These are phyloP conservation scores for Phorcus lineatus DNA, from an alignment of 2,888 invertebrate species.

Conservation along the genomic window DNA sequence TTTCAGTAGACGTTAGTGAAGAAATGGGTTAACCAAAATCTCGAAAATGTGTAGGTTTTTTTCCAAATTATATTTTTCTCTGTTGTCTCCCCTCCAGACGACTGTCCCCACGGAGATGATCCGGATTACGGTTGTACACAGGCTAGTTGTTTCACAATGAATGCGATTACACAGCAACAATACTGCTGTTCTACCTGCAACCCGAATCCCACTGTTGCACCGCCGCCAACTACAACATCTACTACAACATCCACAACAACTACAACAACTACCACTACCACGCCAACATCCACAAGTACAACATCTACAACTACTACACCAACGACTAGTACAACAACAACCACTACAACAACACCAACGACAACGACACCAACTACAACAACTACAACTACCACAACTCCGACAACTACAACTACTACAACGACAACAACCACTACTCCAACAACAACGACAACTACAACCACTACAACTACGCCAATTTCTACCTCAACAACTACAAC, in stretches of 20 bases:
- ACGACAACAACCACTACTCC: neutral
- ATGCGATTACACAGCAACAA: neutral
- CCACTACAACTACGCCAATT: neutral
- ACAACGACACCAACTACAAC: neutral
- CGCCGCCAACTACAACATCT: neutral
- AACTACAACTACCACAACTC: neutral
- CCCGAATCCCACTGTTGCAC: neutral
- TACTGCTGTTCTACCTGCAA: neutral
- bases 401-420: neutral
- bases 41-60: too few species aligned
- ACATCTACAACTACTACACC: slow-evolving; percentile 22
- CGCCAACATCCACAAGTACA: neutral
- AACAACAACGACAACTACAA: neutral
- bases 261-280: slow-evolving; percentile 16
- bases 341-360: slow-evolving; percentile 11
- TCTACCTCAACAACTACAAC: neutral
- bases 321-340: neutral
- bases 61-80: too few species aligned
- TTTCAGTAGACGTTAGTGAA: too few species aligned
- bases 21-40: too few species aligned
- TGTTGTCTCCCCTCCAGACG: neutral
- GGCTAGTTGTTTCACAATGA: neutral
- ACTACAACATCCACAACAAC: neutral
- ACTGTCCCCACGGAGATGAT: neutral
- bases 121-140: neutral